Conservation (phyloP, 2,888 invertebrate genomes). For the Scaptomyza flava region DNA sequence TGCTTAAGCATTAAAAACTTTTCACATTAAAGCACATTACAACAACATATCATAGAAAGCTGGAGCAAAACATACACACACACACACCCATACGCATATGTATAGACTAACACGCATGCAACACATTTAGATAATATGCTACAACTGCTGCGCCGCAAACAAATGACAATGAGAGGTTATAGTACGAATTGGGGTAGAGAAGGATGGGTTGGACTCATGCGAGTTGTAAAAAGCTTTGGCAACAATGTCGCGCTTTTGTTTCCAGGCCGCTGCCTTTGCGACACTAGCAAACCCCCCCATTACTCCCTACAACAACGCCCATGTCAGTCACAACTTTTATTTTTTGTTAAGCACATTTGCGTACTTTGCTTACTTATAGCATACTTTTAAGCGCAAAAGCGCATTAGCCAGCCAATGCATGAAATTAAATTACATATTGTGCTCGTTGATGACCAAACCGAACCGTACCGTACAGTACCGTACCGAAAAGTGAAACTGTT, state of each 20-base stretch:
- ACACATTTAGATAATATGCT: constrained; percentile 81
- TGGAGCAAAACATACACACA: constrained; percentile 50
- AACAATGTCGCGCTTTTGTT: constrained; percentile 81
- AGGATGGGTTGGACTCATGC: constrained; percentile 57
- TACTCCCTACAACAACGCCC: not conserved
- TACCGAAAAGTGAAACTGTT: too few relatives aligned
- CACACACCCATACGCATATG: constrained; percentile 29
- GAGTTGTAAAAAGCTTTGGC: constrained; percentile 79
- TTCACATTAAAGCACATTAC: constrained; percentile 80
- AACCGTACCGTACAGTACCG: not conserved
- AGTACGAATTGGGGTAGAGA: not conserved
- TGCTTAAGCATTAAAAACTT: constrained; percentile 80
- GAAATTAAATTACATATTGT: constrained; percentile 76
- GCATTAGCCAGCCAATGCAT: constrained; percentile 80
- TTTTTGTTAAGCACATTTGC: constrained; percentile 77
- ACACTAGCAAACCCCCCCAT: constrained; percentile 33
- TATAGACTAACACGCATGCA: constrained; percentile 64
- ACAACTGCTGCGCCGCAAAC: constrained; percentile 77
- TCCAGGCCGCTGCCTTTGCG: constrained; percentile 70
- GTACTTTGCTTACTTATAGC: constrained; percentile 74
- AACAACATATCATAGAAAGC: constrained; percentile 78
- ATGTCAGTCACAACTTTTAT: constrained; percentile 52
- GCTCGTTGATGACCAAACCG: constrained; percentile 40
- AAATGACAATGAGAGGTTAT: constrained; percentile 62
- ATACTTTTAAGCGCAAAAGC: constrained; percentile 75